Base-by-base conservation (phyloP, 2,888 invertebrate genomes). In the Proisotoma minuta region DNA sequence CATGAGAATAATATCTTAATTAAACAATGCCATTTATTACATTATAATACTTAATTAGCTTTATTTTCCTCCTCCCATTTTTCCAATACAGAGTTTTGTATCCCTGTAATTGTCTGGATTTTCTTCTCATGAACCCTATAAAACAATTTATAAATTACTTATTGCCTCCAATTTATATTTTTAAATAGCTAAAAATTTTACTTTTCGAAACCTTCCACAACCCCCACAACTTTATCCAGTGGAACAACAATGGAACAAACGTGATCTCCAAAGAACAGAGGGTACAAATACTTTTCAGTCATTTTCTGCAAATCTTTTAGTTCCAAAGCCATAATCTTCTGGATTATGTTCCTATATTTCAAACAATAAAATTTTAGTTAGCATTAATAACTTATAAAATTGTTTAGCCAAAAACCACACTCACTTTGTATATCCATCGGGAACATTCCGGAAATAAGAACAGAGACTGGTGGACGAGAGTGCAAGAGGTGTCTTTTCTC, bases 231-330 rank as follows among this genome's bases (percentile, higher is more conserved):
- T 78, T 89, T 89, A 63, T 85, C 81, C 12, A 89, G 87, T 77
- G 89, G 87, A 76, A 89, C 90, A 28, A 88, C 87, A 68, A 91
- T 79, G 20, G 87, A 84, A n/a, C 87, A 84, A 75, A 84, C 84
- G 56, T 84, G 81, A 62, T 78, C 75, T 15, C 77, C 76, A 0
- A 83, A 82, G 77, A 91, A 87, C 65, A 92, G 78, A 2, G 83
- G 77, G 1, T 83, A 81, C 57, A 92, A 79, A 81, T 91, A 91
- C 72, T 83, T 83, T n/a, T 80, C 78, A 0, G 87, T 90, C 60
- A 90, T 85, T 67, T 81, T 79, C 71, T 81, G 82, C 74, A 90
- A 80, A 65, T 86, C 84, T 1, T 80, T 82, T 0, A 82, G 76
- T 0, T 83, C 84, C 47, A 90, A 88, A 23, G 82, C 78, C 1